Base-by-base conservation (phyloP, 2,797 vertebrate genomes). In the Lacerta agilis region DNA sequence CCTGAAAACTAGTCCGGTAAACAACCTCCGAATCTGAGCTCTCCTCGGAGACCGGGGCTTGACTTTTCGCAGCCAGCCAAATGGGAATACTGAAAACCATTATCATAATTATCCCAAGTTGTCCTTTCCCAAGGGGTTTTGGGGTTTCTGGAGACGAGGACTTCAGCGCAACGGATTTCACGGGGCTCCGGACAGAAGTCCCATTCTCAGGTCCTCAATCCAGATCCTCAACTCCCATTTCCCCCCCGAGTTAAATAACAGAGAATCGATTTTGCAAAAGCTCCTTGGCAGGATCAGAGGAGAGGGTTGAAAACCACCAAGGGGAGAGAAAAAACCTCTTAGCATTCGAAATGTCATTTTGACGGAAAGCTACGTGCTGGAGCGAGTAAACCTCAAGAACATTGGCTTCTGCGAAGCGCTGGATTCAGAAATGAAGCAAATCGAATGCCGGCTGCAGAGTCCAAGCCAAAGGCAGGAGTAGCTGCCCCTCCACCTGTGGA, bases 1-100 rank as follows among this genome's bases (percentile, higher is more conserved):
- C 83, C 92, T 90, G 36, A 92, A 93, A 95, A 95, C n/a, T 61
- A 92, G 67, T 61, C 92, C 92, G 90, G 85, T 87, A 94, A 95
- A 94, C 41, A n/a, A 90, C 93, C 85, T 82, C 76, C 73, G 87
- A 87, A 89, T 79, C 33, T 86, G 86, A 86, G 3, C 77, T 89
- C 90, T 78, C 92, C 49, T 0, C 33, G 25, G 91, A 92, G 71
- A 85, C 80, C 90, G 71, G 88, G 93, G 90, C 17, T 90, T 96
- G 91, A 88, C 91, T 95, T 55, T 91, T 82, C 38, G 20, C 20
- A 91, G 85, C 91, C 95, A 94, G 4, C 86, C 89, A 66, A 91
- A 90, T 89, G 90, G 93, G 86, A 95, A 95, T 83, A 89, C 87
- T 90, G 87, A 83, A 89, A 87, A 83, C 15, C 82, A 94, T 88